phyloP scores from a whole-genome alignment of 1,140 invertebrate species.

The Cydia strobilella region DNA sequence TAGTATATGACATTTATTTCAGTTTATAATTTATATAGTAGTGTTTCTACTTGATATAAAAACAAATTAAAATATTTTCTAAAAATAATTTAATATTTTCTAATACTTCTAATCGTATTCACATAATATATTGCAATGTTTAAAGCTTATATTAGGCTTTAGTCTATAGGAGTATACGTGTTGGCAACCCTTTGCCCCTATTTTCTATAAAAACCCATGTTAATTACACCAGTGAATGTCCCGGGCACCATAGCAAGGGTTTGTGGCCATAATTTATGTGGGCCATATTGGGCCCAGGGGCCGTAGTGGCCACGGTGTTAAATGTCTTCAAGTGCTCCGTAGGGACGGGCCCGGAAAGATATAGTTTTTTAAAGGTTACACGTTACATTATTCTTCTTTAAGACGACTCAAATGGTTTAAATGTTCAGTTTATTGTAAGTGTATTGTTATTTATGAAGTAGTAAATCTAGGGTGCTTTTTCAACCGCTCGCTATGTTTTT shows the following conservation, averaged over 20 bases:
- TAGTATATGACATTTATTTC: no score
- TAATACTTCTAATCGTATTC: no score
- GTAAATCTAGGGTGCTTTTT: no score
- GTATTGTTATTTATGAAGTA: neutral
- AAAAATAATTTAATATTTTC: no score
- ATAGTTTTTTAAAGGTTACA: neutral
- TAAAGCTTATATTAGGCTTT: no score
- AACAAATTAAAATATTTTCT: no score
- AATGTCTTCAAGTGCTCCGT: neutral
- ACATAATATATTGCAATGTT: no score
- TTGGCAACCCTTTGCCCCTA: neutral
- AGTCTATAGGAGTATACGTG: no score
- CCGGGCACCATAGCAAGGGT: neutral
- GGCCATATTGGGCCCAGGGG: neutral
- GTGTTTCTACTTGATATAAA: no score
- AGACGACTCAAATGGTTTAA: neutral
- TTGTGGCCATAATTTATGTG: neutral
- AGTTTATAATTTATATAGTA: no score
- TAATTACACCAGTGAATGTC: neutral
- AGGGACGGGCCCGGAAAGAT: neutral
- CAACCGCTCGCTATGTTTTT: no score
- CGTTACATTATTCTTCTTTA: neutral
- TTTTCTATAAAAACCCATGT: neutral
- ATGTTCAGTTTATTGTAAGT: neutral
- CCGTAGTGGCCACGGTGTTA: neutral